These are phyloP conservation scores for Falco concolor DNA, from an alignment of 2,797 vertebrate species.

Conservation along the genomic window DNA sequence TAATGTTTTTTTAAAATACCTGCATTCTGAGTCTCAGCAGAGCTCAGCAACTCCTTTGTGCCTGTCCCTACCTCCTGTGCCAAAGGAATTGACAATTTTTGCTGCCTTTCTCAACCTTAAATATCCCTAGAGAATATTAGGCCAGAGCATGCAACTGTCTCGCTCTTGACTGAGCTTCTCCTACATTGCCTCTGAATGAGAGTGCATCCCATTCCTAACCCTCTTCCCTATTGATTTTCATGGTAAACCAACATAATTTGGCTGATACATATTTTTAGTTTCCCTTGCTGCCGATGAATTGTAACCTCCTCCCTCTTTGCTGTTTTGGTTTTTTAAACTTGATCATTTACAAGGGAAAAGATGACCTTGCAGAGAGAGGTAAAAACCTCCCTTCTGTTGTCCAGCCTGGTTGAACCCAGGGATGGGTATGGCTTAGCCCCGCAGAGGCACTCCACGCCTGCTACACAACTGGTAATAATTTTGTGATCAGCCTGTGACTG, in stretches of 20 bases:
- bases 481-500: not conserved
- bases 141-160: not conserved
- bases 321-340: not conserved
- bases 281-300: not conserved
- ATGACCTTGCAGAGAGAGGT: not conserved
- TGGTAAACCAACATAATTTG: not conserved
- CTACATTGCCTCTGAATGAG: not conserved
- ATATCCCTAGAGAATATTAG: not conserved
- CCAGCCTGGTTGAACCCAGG: not conserved
- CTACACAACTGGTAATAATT: constrained; percentile 28
- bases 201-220: not conserved
- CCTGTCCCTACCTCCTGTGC: not conserved
- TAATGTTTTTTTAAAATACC: not conserved
- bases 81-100: not conserved
- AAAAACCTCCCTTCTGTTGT: not conserved
- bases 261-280: not conserved
- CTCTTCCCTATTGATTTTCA: not conserved
- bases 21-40: not conserved
- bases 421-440: not conserved
- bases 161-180: not conserved
- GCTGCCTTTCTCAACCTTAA: not conserved
- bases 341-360: not conserved
- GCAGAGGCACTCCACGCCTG: not conserved
- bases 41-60: not conserved
- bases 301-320: not conserved